A percentile compares a stretch with the other conserved stretches of the same genome.
These are phyloP conservation scores for Crotalus horridus DNA, from an alignment of 2,113 vertebrate genomes.

Conservation along the genomic window DNA sequence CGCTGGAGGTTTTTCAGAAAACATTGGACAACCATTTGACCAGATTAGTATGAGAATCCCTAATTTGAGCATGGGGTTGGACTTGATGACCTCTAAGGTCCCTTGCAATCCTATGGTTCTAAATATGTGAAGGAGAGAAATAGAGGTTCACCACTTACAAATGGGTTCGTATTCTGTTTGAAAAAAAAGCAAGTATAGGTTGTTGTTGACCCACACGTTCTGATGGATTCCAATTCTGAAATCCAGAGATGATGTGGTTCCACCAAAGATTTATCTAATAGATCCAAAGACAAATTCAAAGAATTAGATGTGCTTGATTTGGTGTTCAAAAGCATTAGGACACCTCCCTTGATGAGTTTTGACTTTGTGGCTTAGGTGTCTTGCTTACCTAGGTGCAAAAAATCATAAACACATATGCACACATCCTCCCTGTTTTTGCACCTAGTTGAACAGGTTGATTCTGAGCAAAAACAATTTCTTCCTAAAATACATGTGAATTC, in stretches of 20 bases:
- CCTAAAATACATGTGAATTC: neutral
- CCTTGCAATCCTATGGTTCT: no score
- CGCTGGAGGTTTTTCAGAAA: no score
- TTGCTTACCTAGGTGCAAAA: no score
- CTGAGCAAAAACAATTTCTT: neutral
- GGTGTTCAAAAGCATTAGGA: neutral
- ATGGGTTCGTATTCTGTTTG: neutral
- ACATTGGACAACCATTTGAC: neutral
- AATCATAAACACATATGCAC: no score
- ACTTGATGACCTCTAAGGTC: no score
- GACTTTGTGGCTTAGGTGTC: neutral
- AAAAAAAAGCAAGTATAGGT: neutral
- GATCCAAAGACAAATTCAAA: neutral
- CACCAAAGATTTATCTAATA: neutral
- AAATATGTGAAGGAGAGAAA: neutral
- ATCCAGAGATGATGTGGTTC: neutral
- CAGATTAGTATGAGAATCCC: no score
- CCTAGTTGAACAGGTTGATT: neutral
- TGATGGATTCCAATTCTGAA: neutral
- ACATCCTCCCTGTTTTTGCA: no score
- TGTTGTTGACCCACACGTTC: neutral
- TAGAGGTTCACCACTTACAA: neutral
- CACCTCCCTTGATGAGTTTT: neutral
- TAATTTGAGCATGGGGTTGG: no score
- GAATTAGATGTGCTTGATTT: neutral